Evolutionary conservation across 2,113 vertebrate species (phyloP).

Genomic region (Oncorhynchus gorbuscha): DNA sequence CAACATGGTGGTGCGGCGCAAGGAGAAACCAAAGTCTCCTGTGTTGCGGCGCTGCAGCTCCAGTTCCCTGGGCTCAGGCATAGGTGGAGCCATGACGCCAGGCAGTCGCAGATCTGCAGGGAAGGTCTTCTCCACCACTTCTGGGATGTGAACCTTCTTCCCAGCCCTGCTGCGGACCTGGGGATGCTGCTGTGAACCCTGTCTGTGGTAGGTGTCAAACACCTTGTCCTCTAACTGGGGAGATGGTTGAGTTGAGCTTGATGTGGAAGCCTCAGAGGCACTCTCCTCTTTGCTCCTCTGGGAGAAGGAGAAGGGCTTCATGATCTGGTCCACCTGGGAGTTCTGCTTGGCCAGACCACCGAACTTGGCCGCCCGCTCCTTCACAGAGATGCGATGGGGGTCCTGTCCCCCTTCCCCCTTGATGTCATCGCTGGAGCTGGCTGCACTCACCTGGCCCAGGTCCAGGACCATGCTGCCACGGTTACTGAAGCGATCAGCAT

Average conservation of each 20-base stretch:
- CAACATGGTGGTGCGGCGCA: constrained; percentile 90
- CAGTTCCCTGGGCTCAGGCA: constrained; percentile 80
- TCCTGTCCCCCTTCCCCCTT: constrained; percentile 41
- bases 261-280: constrained; percentile 77
- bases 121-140: constrained; percentile 82
- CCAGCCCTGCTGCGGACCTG: constrained; percentile 29
- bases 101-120: constrained; percentile 82
- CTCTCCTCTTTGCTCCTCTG: constrained; percentile 80
- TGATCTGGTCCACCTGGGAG: constrained; percentile 76
- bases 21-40: constrained; percentile 93
- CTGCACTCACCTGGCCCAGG: constrained; percentile 73
- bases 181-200: constrained; percentile 42
- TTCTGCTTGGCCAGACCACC: constrained; percentile 85
- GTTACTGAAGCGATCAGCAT: constrained; percentile 75
- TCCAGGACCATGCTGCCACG: constrained; percentile 78
- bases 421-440: constrained; percentile 80
- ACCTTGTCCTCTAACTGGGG: constrained; percentile 75
- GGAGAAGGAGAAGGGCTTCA: constrained; percentile 82
- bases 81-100: constrained; percentile 69
- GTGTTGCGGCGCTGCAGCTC: constrained; percentile 89
- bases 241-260: constrained; percentile 76
- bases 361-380: constrained; percentile 87
- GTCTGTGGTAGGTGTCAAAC: constrained; percentile 63
- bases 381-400: constrained; percentile 80
- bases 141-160: constrained; percentile 68